phyloP scores from a whole-genome alignment of 2,888 invertebrate species.

The Heteropelma amictum region DNA sequence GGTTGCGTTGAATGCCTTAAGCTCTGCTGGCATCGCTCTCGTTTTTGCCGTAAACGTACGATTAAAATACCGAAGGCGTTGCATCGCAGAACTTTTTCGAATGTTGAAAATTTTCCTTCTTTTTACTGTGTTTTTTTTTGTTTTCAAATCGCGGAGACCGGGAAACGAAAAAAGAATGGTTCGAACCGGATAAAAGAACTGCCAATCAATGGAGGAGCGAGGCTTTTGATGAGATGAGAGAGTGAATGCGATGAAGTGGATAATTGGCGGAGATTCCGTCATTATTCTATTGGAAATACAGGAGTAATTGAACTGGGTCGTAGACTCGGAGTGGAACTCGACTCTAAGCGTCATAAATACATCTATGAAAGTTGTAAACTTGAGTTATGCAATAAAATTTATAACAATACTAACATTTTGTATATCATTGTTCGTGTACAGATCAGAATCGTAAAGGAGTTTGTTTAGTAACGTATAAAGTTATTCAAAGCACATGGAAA shows the following conservation, averaged over 20 bases:
- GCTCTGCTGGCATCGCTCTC: conserved; percentile 9
- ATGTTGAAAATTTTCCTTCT: conserved; percentile 9
- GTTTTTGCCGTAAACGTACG: neutral
- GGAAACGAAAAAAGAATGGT: neutral
- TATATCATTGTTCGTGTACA: too few relatives aligned
- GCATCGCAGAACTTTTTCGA: conserved; percentile 39
- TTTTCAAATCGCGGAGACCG: neutral
- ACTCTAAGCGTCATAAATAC: neutral
- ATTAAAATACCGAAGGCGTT: conserved; percentile 32
- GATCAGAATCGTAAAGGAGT: too few relatives aligned
- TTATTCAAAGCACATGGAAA: too few relatives aligned
- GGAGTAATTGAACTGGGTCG: conserved; percentile 5
- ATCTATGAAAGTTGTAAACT: neutral
- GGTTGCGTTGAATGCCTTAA: conserved; percentile 48
- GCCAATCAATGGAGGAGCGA: neutral
- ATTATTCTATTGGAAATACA: conserved; percentile 17
- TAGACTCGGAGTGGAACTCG: neutral
- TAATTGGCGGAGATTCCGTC: conserved; percentile 39
- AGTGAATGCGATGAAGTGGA: conserved; percentile 26
- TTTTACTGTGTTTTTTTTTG: conserved; percentile 7
- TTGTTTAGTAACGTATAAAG: too few relatives aligned
- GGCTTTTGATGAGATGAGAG: neutral
- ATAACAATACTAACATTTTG: too few relatives aligned
- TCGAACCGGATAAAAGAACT: conserved; percentile 6
- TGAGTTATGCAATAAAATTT: too few relatives aligned